phyloP scores from a whole-genome alignment of 2,113 vertebrate genomes.

The Mugil cephalus region DNA sequence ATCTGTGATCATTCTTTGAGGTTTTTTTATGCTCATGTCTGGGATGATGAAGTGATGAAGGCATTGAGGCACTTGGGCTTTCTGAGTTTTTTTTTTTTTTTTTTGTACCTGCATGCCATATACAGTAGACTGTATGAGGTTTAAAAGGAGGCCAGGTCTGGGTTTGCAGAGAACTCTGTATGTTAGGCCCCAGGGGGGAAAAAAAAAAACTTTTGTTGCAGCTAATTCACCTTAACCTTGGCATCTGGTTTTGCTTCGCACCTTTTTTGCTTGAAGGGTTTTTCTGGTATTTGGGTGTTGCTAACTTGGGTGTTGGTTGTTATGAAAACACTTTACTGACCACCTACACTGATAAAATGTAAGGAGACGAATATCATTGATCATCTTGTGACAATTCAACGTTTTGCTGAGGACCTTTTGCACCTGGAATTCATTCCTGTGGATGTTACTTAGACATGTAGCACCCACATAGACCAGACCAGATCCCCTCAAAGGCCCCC shows the following conservation, averaged over 20 bases:
- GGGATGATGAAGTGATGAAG: constrained; percentile 50
- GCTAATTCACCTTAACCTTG: constrained; percentile 17
- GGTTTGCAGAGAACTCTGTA: constrained; percentile 13
- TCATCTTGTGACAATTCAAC: no score
- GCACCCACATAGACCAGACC: no score
- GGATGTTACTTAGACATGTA: no score
- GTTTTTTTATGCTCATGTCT: constrained; percentile 52
- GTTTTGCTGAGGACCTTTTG: no score
- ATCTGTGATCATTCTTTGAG: constrained; percentile 56
- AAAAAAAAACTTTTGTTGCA: neutral
- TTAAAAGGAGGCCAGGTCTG: constrained; percentile 45
- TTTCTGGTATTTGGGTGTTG: constrained; percentile 25
- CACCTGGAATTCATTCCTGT: no score
- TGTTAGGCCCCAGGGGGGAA: neutral
- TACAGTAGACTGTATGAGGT: constrained; percentile 31
- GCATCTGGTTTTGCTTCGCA: constrained; percentile 53
- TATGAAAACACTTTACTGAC: neutral
- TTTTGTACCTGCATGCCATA: no score
- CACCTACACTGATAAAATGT: neutral
- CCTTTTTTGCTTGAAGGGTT: neutral
- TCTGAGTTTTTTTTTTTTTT: no score
- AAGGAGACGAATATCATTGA: no score
- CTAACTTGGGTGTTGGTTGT: constrained; percentile 7
- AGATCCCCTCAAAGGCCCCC: no score
- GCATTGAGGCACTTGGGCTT: constrained; percentile 39